Base-by-base conservation (phyloP, 2,888 invertebrate species). In the Charanyca ferruginea region DNA sequence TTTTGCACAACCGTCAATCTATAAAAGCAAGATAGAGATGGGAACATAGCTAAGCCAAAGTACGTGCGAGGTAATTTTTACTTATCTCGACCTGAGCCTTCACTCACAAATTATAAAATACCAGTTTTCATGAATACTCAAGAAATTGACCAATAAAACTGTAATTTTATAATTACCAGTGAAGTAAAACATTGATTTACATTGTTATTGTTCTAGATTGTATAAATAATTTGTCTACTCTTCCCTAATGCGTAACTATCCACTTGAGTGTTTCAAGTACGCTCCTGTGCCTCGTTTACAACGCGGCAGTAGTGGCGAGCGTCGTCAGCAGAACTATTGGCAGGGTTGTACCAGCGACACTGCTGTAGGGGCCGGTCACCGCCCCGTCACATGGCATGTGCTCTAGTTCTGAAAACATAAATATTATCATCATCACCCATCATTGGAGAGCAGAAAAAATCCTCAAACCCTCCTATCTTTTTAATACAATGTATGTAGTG, bases 351-450 rank as follows among this genome's bases (percentile, higher is more conserved):
- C 93, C 94, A 0, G 95, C 95, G 0, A 94, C 93, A 77, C 95
- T 95, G 85, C 95, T 95, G 80, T 95, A 94, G 0, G 94, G 95
- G 0, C 95, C 95, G 0, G 95, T 95, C 4, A 95, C 95, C 2
- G 95, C 96, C 5, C 95, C 93, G 61, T 96, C 95, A 69, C 96
- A 96, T 4, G 95, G 95, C 11, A 92, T 93, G 58, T 91, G 94
- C 77, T 95, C 95, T 85, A 95, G 70, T 87, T 94, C 95, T 95
- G 91, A 62, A 93, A 92, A 35, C 1, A 47, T 0, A 6, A 28
- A 28, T n/a, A 32, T 9, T 45, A 58, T 20, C 3, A 42, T 13
- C 9, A 8, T 61, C 3, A 38, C 1, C 11, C 2, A 41, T 11
- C 13, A 32, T 32, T 32, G 11, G 9, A 1, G 11, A 32, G 32